These are phyloP conservation scores for Monoplex corrugatus DNA, from an alignment of 2,888 invertebrate genomes.

Conservation along the genomic window DNA sequence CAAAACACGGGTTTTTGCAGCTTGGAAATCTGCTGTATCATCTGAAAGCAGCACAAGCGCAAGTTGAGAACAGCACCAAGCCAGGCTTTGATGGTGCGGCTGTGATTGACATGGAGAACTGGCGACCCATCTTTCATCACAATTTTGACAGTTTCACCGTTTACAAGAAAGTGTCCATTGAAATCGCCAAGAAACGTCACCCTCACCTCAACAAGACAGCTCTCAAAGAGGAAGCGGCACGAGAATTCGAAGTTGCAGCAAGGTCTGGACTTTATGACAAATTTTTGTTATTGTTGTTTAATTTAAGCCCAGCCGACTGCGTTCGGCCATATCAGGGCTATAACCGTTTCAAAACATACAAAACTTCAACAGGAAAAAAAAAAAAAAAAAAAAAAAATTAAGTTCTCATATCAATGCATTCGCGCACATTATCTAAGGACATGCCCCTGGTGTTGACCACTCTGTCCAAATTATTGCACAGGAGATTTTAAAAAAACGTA, in stretches of 20 bases:
- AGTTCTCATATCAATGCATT: no score
- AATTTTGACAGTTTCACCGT: slow-evolving; percentile 84
- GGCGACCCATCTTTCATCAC: slow-evolving; percentile 89
- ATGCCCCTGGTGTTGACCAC: no score
- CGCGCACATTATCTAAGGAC: no score
- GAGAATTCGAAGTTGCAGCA: slow-evolving; percentile 74
- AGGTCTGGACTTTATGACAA: slow-evolving; percentile 64
- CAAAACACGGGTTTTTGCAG: no score
- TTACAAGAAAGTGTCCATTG: slow-evolving; percentile 87
- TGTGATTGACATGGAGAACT: slow-evolving; percentile 92
- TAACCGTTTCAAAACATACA: no score
- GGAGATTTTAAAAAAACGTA: no score
- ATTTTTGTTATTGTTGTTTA: no score
- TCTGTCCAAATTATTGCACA: no score
- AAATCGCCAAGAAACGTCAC: slow-evolving; percentile 86
- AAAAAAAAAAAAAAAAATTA: no score
- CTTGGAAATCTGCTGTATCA: slow-evolving; percentile 87
- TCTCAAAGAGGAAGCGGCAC: slow-evolving; percentile 82
- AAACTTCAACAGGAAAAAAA: no score
- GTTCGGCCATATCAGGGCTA: no score
- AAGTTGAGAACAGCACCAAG: slow-evolving; percentile 82
- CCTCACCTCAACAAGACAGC: slow-evolving; percentile 85
- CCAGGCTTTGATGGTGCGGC: slow-evolving; percentile 85
- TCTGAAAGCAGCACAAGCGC: slow-evolving; percentile 84
- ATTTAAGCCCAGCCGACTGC: no score